Evolutionary conservation across 37 sponge, comb jelly and placozoan genomes (phyloP).

Genomic region (Amphimedon queenslandica): DNA sequence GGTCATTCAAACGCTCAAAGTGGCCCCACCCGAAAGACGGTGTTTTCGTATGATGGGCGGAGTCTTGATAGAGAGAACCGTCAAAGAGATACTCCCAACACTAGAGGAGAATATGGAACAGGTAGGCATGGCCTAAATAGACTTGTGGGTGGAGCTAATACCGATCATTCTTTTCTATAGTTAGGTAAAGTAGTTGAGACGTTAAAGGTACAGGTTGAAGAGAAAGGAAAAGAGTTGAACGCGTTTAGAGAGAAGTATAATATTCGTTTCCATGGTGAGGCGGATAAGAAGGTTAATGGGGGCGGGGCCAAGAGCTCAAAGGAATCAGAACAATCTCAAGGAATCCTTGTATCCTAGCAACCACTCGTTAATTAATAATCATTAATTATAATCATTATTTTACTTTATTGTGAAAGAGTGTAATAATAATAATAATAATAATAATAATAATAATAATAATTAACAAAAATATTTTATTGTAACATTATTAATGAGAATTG

Average conservation of each 20-base stretch:
- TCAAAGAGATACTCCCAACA: slow-evolving; percentile 85
- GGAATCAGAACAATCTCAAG: not conserved
- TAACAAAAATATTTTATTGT: not conserved
- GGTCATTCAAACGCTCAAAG: slow-evolving; percentile 77
- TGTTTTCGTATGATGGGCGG: slow-evolving; percentile 94
- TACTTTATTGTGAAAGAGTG: not conserved
- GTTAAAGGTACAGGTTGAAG: slow-evolving; percentile 57
- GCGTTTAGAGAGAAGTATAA: slow-evolving; percentile 78
- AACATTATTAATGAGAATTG: no score
- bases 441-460: slow-evolving; percentile 8
- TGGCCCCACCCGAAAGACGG: slow-evolving; percentile 55
- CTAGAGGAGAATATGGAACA: slow-evolving; percentile 65
- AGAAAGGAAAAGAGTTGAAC: slow-evolving; percentile 79
- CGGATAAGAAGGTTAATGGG: slow-evolving; percentile 14
- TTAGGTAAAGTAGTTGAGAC: slow-evolving; percentile 37
- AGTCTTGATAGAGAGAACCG: slow-evolving; percentile 91
- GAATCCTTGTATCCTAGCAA: not conserved
- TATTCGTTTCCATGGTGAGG: slow-evolving; percentile 72
- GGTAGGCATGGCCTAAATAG: slow-evolving; percentile 21
- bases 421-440: no score
- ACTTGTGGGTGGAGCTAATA: not conserved
- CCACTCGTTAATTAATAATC: slow-evolving; percentile 1
- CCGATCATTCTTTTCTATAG: slow-evolving; percentile 2
- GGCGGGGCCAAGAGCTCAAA: not conserved
- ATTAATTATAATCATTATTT: not conserved